Percentiles rank a stretch among this genome's conserved stretches.
Conservation (phyloP, 2,797 vertebrate species). For the Helicolenus hilgendorfi region DNA sequence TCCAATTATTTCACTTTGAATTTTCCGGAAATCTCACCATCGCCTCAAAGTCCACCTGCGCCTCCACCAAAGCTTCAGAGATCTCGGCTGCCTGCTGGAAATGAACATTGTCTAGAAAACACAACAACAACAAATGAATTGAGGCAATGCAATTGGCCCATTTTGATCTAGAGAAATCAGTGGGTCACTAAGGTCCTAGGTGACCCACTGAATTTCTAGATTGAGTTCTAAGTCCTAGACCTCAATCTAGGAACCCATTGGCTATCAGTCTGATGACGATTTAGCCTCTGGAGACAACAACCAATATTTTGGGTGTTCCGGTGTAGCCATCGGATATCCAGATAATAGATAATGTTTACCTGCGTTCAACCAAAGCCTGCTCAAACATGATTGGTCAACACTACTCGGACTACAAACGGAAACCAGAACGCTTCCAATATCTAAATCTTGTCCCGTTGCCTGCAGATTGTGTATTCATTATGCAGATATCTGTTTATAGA, state of each 20-base stretch:
- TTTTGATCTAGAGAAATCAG: neutral
- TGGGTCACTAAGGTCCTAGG: neutral
- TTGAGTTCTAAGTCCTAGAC: too few relatives aligned
- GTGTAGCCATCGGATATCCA: too few relatives aligned
- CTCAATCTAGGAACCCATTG: too few relatives aligned
- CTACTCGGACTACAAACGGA: too few relatives aligned
- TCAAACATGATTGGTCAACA: too few relatives aligned
- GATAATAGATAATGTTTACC: too few relatives aligned
- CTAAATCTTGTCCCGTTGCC: too few relatives aligned
- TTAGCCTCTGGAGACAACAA: neutral
- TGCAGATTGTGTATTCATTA: too few relatives aligned
- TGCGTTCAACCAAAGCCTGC: too few relatives aligned
- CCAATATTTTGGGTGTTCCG: neutral
- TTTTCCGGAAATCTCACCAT: constrained; percentile 91
- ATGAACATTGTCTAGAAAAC: constrained; percentile 96
- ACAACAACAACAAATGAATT: neutral
- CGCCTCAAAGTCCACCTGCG: constrained; percentile 96
- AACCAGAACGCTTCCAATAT: too few relatives aligned
- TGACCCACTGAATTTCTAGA: neutral
- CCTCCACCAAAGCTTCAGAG: constrained; percentile 95
- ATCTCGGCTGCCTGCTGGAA: constrained; percentile 99
- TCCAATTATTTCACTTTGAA: neutral
- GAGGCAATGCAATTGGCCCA: neutral
- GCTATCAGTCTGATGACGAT: neutral
- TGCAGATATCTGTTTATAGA: too few relatives aligned